phyloP scores from a whole-genome alignment of 2,888 invertebrate species.

The Anoncus sp. region DNA sequence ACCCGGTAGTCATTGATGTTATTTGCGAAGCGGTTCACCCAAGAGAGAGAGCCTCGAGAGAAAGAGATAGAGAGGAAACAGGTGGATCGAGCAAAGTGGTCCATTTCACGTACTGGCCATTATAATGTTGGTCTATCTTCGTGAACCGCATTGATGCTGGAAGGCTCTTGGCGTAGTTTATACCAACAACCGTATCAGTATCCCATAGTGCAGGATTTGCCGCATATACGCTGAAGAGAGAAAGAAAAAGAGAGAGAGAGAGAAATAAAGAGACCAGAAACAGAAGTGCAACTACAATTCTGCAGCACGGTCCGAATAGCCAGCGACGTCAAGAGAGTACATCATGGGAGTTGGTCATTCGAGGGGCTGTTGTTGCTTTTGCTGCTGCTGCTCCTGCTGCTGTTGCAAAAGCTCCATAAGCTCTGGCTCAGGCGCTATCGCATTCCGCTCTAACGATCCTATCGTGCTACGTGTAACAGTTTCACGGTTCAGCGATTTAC shows the following conservation, averaged over 20 bases:
- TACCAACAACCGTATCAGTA: constrained; percentile 54
- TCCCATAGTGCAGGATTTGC: constrained; percentile 22
- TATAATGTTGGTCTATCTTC: constrained; percentile 52
- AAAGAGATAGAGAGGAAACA: constrained; percentile 38
- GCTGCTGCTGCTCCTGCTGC: constrained; percentile 28
- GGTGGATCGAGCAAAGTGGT: constrained; percentile 61
- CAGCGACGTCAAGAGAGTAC: constrained; percentile 16
- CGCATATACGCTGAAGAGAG: background rate
- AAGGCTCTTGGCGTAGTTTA: constrained; percentile 8
- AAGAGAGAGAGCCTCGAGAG: background rate
- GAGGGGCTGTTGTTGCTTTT: constrained; percentile 43
- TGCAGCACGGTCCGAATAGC: constrained; percentile 4
- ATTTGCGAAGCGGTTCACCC: constrained; percentile 33
- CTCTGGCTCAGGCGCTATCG: constrained; percentile 55
- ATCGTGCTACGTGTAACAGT: constrained; percentile 71
- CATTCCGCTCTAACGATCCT: constrained; percentile 70
- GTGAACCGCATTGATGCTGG: constrained; percentile 16
- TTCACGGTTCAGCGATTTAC: constrained; percentile 74
- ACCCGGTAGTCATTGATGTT: constrained; percentile 55
- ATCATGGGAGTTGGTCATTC: constrained; percentile 56
- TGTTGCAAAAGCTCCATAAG: constrained; percentile 40
- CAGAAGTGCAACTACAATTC: constrained; percentile 48
- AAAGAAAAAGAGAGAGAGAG: background rate
- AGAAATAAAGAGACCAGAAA: constrained; percentile 15
- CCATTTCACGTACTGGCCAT: constrained; percentile 57